Evolutionary conservation across 2,888 invertebrate species (phyloP).

Genomic region (Dendrolimus pini): DNA sequence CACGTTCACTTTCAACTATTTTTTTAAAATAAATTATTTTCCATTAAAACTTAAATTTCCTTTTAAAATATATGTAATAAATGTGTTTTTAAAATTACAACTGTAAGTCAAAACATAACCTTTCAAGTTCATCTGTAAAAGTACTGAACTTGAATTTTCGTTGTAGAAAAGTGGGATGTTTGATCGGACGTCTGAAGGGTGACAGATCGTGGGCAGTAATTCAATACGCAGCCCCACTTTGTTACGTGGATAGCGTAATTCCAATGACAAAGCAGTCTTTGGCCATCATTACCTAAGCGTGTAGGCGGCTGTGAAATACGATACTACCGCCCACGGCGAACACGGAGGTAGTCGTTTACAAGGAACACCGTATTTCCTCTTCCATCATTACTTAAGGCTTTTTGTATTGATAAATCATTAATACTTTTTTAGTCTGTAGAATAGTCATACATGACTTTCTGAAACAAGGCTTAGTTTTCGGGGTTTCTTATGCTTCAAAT

Average conservation of each 20-base stretch:
- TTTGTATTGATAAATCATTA: too few species aligned
- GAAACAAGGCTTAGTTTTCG: too few species aligned
- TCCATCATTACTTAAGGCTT: not conserved
- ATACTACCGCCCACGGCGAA: constrained; percentile 13
- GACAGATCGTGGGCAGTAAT: constrained; percentile 39
- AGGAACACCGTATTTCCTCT: too few species aligned
- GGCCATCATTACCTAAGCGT: constrained; percentile 23
- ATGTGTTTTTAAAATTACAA: too few species aligned
- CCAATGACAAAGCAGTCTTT: constrained; percentile 43
- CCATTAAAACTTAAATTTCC: too few species aligned
- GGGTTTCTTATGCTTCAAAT: too few species aligned
- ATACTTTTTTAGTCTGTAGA: too few species aligned
- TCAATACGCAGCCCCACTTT: constrained; percentile 39
- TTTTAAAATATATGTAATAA: too few species aligned
- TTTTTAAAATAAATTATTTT: too few species aligned
- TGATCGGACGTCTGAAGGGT: constrained; percentile 20
- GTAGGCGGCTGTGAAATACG: constrained; percentile 16
- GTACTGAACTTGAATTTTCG: not conserved
- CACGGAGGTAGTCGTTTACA: not conserved
- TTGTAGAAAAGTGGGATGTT: not conserved
- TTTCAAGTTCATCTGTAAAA: not conserved
- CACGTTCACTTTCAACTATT: too few species aligned
- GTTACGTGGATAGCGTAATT: constrained; percentile 42
- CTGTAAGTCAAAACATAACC: too few species aligned
- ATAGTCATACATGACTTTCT: too few species aligned